Evolutionary conservation across 2,113 vertebrate species (phyloP).

Genomic region (Vidua chalybeata): DNA sequence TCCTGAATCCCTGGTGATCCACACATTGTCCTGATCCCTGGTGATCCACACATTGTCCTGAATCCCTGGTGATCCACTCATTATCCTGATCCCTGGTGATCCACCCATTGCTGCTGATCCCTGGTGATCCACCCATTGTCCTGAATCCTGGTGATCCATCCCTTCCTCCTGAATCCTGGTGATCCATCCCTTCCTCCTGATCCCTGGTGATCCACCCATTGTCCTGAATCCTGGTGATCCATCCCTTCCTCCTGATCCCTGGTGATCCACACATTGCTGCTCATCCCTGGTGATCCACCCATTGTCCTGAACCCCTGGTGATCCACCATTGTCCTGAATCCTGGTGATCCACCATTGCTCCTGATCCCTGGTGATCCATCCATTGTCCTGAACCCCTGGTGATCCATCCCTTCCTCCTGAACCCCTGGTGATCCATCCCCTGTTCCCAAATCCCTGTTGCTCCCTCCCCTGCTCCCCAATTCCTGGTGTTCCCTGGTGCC

Average conservation of each 20-base stretch:
- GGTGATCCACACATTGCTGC: fast-evolving
- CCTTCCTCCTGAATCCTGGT: fast-evolving
- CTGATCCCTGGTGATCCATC: fast-evolving
- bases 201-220: neutral
- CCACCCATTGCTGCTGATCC: too few relatives aligned
- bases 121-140: too few relatives aligned
- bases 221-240: too few relatives aligned
- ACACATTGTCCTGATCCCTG: too few relatives aligned
- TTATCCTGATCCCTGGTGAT: too few relatives aligned
- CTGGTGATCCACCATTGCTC: neutral
- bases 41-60: fast-evolving
- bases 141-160: neutral
- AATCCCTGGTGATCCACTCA: too few relatives aligned
- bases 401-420: fast-evolving
- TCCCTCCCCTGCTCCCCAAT: fast-evolving
- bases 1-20: too few relatives aligned
- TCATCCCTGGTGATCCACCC: neutral
- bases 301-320: fast-evolving
- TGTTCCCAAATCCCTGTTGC: fast-evolving
- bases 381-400: neutral
- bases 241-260: neutral
- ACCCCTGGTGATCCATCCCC: fast-evolving
- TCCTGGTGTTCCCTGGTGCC: neutral
- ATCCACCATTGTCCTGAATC: neutral
- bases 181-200: fast-evolving